phyloP scores from a whole-genome alignment of 2,797 vertebrate genomes.

The Tenualosa ilisha region DNA sequence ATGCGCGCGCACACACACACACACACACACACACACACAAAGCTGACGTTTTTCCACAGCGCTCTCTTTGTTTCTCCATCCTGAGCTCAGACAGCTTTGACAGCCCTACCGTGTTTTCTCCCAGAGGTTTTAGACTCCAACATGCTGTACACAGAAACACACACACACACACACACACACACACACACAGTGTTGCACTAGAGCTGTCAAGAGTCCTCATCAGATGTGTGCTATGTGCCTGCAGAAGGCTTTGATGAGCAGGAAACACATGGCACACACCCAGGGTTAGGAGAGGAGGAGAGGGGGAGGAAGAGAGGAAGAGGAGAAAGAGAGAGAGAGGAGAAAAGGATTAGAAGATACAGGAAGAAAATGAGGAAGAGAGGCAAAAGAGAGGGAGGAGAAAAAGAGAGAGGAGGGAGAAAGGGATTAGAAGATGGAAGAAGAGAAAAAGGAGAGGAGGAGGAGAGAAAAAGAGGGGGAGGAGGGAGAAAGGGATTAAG shows the following conservation, averaged over 20 bases:
- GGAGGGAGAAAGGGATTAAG: too few relatives aligned
- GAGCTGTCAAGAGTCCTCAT: not conserved
- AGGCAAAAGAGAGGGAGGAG: too few relatives aligned
- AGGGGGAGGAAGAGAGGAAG: too few relatives aligned
- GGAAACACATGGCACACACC: not conserved
- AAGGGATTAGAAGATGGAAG: not conserved
- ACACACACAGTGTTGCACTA: not conserved
- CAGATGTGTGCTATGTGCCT: not conserved
- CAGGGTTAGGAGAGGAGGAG: not conserved
- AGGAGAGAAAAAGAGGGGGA: not conserved
- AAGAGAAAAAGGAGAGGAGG: not conserved
- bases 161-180: not conserved
- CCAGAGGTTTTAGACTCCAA: not conserved
- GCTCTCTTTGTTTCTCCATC: conserved; percentile 13
- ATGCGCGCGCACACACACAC: not conserved
- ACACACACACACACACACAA: not conserved
- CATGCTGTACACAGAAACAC: not conserved
- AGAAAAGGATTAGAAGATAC: too few relatives aligned
- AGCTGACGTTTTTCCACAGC: not conserved
- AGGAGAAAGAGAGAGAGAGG: too few relatives aligned
- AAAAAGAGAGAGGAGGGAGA: too few relatives aligned
- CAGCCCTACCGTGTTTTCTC: conserved; percentile 2
- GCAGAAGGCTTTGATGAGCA: not conserved
- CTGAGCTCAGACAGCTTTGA: not conserved
- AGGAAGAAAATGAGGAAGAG: too few relatives aligned